Conservation (phyloP, 2,797 vertebrate species). For the Spatula versicolor region DNA sequence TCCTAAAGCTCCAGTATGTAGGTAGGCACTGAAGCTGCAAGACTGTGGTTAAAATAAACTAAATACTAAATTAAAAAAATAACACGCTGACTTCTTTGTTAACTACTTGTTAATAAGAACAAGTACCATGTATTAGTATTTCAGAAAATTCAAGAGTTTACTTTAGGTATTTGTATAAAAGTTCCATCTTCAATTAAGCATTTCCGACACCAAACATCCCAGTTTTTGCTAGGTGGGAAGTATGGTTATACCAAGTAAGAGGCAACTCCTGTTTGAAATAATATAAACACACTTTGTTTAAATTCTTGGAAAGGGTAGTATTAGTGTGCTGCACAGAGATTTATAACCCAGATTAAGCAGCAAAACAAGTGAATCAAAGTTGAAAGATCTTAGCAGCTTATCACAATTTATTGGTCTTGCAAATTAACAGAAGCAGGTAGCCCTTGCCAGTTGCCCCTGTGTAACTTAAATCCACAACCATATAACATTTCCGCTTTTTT, state of each 20-base stretch:
- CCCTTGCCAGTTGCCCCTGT: no score
- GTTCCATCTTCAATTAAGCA: background rate
- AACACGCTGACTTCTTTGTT: background rate
- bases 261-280: background rate
- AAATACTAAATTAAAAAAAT: background rate
- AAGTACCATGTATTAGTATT: background rate
- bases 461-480: background rate
- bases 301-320: background rate
- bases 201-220: background rate
- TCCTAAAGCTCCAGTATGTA: background rate
- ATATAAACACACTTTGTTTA: background rate
- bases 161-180: background rate
- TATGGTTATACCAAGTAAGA: background rate
- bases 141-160: background rate
- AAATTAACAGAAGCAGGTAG: background rate
- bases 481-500: background rate
- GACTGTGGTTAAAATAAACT: background rate
- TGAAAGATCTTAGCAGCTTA: background rate
- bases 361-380: background rate
- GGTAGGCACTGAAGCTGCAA: background rate
- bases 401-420: background rate
- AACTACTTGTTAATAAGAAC: background rate
- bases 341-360: background rate
- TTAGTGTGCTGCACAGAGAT: background rate
- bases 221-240: background rate